These are phyloP conservation scores for Hoplodrina ambigua DNA, from an alignment of 2,888 invertebrate genomes.

Conservation along the genomic window DNA sequence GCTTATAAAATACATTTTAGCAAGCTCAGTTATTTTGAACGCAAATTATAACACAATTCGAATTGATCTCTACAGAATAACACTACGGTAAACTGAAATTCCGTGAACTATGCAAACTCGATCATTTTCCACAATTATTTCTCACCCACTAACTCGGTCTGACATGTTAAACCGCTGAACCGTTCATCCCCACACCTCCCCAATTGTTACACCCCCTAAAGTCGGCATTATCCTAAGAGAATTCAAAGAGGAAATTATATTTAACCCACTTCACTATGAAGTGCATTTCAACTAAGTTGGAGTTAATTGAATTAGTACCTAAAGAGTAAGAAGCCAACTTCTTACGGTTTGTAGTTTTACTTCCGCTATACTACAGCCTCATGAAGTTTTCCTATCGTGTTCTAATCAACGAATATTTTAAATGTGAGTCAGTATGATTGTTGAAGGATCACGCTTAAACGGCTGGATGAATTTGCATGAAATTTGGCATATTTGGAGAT, in stretches of 20 bases:
- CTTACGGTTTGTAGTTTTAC: background rate
- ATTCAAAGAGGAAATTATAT: constrained; percentile 31
- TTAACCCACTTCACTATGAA: constrained; percentile 25
- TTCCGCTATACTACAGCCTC: background rate
- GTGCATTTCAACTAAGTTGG: constrained; percentile 33
- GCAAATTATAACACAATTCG: background rate
- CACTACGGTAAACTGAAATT: background rate
- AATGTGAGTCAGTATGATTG: too few relatives aligned
- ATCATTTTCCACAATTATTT: constrained; percentile 5
- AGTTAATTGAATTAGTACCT: constrained; percentile 29
- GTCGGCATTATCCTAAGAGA: constrained; percentile 18
- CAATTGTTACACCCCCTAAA: background rate
- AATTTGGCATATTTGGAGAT: too few relatives aligned
- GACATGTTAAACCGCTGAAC: constrained; percentile 20
- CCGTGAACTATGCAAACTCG: background rate
- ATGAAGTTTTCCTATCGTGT: constrained; percentile 1
- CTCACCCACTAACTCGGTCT: constrained; percentile 11
- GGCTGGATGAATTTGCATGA: too few relatives aligned
- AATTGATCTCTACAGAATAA: background rate
- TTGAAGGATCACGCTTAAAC: too few relatives aligned
- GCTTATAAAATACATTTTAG: too few relatives aligned
- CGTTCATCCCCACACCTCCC: background rate
- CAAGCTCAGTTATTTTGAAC: too few relatives aligned
- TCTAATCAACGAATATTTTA: background rate
- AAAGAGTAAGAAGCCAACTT: constrained; percentile 13